Base-by-base conservation (phyloP, 2,888 invertebrate species). In the Tortricodes alternella region DNA sequence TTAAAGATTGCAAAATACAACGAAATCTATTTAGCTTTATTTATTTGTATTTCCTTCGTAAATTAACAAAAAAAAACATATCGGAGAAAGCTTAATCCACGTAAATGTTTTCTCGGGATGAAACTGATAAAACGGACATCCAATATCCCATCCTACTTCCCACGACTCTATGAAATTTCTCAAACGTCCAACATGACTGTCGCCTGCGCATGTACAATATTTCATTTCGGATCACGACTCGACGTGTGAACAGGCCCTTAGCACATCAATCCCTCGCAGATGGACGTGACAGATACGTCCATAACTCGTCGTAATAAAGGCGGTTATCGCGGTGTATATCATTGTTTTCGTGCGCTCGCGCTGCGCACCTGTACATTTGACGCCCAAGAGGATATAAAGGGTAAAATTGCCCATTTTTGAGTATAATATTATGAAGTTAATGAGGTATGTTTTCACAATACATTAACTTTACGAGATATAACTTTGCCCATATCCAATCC, bases 221-320 rank as follows among this genome's bases (percentile, higher is more conserved):
- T 49, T 50, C 44, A 51, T 57, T 37, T 29, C 16, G 44, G 50
- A 44, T 44, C 44, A 57, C 51, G 56, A 57, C 32, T 44, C 51
- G 16, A 56, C 50, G 56, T 56, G 56, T 56, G 56, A 56, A 56
- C 56, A 44, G 44, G 44, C 44, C 44, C 44, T 44, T 44, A 44
- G 44, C 18, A 62, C 71, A 74, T 75, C 68, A 71, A 74, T 75
- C 68, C 68, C 60, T 63, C 68, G 61, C 67, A 52, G 50, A 49
- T 64, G 73, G 48, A 59, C 48, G 65, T 66, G 67, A 66, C 66
- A 59, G 61, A 62, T 57, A 60, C 53, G 63, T 50, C 59, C 68
- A 74, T 67, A 73, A 66, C 65, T 74, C 67, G 61, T 51, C 56
- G 73, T 63, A 71, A 71, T 74, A 79, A 74, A 71, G 59, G 67